Percentiles rank a stretch among this genome's conserved stretches.
These are phyloP conservation scores for Gopherus evgoodei DNA, from an alignment of 2,113 vertebrate genomes.

Conservation along the genomic window DNA sequence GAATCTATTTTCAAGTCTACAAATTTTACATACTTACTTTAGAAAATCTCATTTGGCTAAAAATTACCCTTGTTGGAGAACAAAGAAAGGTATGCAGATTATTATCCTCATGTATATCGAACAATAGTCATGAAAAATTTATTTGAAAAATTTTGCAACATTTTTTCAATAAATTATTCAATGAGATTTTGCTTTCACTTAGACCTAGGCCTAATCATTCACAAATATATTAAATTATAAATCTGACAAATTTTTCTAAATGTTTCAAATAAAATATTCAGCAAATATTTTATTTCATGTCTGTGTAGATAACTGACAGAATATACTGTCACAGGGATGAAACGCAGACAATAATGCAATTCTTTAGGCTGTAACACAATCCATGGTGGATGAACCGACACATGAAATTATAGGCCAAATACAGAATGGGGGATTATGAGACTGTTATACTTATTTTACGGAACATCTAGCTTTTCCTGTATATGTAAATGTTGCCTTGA, in stretches of 20 bases:
- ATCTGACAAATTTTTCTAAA: neutral
- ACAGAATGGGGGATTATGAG: neutral
- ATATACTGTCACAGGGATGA: neutral
- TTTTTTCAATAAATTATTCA: constrained; percentile 11
- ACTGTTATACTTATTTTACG: constrained; percentile 4
- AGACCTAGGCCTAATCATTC: neutral
- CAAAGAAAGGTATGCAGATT: neutral
- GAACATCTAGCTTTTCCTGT: constrained; percentile 12
- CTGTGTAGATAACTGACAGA: neutral
- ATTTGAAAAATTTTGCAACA: constrained; percentile 5
- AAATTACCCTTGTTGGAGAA: neutral
- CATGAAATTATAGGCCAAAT: constrained; percentile 16
- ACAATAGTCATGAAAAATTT: constrained; percentile 19
- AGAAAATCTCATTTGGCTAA: neutral
- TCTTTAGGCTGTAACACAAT: neutral
- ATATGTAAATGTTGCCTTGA: neutral
- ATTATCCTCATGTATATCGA: neutral
- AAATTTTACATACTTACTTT: constrained; percentile 25
- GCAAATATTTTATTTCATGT: neutral
- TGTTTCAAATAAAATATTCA: neutral
- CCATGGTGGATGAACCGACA: neutral
- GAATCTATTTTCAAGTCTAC: neutral
- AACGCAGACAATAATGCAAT: neutral
- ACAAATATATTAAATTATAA: neutral
- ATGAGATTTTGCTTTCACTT: neutral